Percentiles rank a stretch among this genome's conserved stretches.
Evolutionary conservation across 23 tunicate genomes (phyloP).

Genomic region (Phallusia fumigata): DNA sequence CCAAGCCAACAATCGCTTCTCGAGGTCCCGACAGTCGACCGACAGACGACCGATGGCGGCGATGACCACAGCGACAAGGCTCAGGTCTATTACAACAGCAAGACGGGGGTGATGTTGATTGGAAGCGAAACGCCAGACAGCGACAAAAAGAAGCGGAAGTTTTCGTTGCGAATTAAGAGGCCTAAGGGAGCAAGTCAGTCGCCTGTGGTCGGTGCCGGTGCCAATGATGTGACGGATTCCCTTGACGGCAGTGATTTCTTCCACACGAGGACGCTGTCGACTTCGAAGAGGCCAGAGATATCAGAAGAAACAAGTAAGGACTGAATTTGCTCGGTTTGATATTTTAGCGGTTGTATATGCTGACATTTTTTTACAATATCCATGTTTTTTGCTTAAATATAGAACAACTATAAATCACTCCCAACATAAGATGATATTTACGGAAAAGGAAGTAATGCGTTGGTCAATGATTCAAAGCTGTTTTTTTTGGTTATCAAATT

Average conservation of each 20-base stretch:
- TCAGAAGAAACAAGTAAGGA: background rate
- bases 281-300: background rate
- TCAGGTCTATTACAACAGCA: conserved; percentile 30
- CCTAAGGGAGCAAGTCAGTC: background rate
- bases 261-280: conserved; percentile 13
- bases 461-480: too few species aligned
- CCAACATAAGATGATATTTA: too few species aligned
- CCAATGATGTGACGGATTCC: background rate
- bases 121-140: background rate
- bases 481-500: too few species aligned
- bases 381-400: too few species aligned
- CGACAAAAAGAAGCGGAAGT: conserved; percentile 39
- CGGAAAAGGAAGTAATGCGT: too few species aligned
- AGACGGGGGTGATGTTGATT: conserved; percentile 16
- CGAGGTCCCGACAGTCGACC: too few species aligned
- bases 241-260: background rate
- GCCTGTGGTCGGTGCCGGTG: background rate
- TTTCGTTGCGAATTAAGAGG: conserved; percentile 48
- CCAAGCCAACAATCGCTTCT: background rate
- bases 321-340: too few species aligned
- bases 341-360: too few species aligned
- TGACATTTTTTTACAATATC: too few species aligned
- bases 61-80: background rate
- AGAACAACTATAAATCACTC: too few species aligned
- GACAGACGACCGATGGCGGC: background rate